Base-by-base conservation (phyloP, 2,888 invertebrate genomes). In the Cantharis rustica region DNA sequence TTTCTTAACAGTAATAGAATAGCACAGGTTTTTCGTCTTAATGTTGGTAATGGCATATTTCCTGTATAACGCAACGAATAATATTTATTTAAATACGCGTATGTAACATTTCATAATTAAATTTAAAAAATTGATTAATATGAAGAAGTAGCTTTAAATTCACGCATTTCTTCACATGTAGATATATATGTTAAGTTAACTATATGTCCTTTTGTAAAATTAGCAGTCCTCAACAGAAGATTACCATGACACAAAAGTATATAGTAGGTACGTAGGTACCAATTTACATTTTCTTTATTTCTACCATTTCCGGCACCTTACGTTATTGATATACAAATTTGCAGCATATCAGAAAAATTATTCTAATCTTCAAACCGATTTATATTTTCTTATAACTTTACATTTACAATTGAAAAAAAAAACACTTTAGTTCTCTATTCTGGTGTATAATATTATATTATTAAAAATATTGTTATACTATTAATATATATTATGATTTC, bases 1-100 rank as follows among this genome's bases (percentile, higher is more conserved):
- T 74, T 74, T 74, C 74, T 17, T 69, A 64, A 70, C 16, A 70
- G 31, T 26, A 16, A 20, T 61, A 73, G 68, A 68, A 61, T 69
- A 74, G 69, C 23, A 74, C 69, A 26, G n/a, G 63, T 64, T 74
- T 74, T 74, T 74, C 74, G 68, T 27, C 47, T 74, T 74, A 72
- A 64, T 31, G 69, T 62, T 47, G 69, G 61, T 70, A 74, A 74
- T 74, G 70, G 74, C 74, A 17, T 23, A 26, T 31, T 74, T 74
- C 74, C 74, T 69, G 69, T 23, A 17, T 66, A 66, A 66, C 64
- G 64, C 20, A 66, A 66, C 17, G 13, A 64, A 10, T 62, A 63
- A 66, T 66, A 66, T 66, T 11, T 20, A 66, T 66, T 66, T 66
- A 66, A 66, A 66, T 66, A 13, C 10, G 64, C 9, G 47, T 47